Evolutionary conservation across 2,797 vertebrate species (phyloP), one percentile per base, ranked within the genome.

Genomic region (Acrocephalus scirpaceus): DNA sequence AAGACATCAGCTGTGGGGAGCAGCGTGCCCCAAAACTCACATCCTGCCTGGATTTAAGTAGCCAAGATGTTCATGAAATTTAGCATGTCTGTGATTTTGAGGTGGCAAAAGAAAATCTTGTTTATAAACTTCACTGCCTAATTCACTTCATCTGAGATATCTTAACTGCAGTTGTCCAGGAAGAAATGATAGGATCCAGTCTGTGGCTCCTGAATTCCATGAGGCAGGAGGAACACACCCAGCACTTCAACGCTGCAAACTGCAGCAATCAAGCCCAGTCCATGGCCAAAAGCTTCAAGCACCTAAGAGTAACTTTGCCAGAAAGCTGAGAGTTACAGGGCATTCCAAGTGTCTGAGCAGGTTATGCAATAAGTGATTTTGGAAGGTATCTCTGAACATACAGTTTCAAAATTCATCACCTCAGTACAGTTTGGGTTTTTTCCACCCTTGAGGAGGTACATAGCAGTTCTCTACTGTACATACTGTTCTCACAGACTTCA

Each of bases 191-290:
- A 58, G 34, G 61, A 54, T 64, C 45, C 51, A 53, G 11, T 27
- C 42, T 76, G 64, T 10, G 3, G 21, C 4, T 90, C 40, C 44
- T 56, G 40, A 75, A 71, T 71, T 50, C 62, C n/a, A 5, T 18
- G 19, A 40, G 38, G 38, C 25, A 40, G 58, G 25, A 75, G 18
- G 58, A 65, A 69, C 1, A 7, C 44, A 69, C 12, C 25, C 79
- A 62, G 47, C 17, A 27, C 42, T 91, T 88, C 16, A 83, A 4
- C 16, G 67, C 65, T 71, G 61, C 69, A 88, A 86, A 61, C 38
- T 0, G 0, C 60, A 77, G 47, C 23, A 34, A 16, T 42, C 0
- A 0, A 34, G 56, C 56, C 47, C 50, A 58, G 16, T 16, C 29
- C n/a, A 7, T 3, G 9, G 13, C 19, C 30, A 67, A 71, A 73